Base-by-base conservation (phyloP, 1,140 invertebrate genomes). In the Philopotamus ludificatus region DNA sequence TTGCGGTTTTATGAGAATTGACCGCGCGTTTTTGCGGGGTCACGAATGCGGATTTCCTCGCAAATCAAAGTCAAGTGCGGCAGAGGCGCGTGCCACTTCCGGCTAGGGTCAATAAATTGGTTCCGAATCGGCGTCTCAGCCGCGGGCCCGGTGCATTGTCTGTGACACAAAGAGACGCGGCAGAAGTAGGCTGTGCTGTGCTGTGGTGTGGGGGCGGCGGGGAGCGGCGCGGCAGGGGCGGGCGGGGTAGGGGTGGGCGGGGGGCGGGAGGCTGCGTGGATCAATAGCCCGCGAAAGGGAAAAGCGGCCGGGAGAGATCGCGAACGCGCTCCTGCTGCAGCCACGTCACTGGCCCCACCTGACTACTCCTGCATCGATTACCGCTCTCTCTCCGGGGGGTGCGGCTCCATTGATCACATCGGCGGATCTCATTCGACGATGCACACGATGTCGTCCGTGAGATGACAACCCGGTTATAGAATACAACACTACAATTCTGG, bases 181-280 rank as follows among this genome's bases (percentile, higher is more conserved):
- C 4, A 9, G 54, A n/a, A 7, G 18, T 26, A 22, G 54, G 26
- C 21, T 57, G n/a, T 15, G 15, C 26, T 12, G 54, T 8, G 16
- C 20, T 10, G 20, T n/a, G n/a, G 47, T 4, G 10, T 49, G 51
- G 28, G n/a, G 51, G 51, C 7, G 9, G n/a, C 25, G 53, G 25
- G 18, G 39, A 12, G 51, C 15, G 15, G 59, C 2, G 20, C 7
- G 34, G 34, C n/a, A n/a, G 42, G 42, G 55, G 18, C 34, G 55
- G 22, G 20, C 20, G 58, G 41, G 34, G 41, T 16, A 44, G 23
- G 26, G 44, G 25, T 16, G 28, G 44, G 49, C 34, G 45, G 54
- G 34, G 45, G 63, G 16, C 34, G 65, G 58, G 65, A 64, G 55
- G 55, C 62, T 64, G 62, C 16, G 47, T 50, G 42, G 28, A 22